Base-by-base conservation (phyloP, 2,888 invertebrate genomes). In the Philaethria dido region DNA sequence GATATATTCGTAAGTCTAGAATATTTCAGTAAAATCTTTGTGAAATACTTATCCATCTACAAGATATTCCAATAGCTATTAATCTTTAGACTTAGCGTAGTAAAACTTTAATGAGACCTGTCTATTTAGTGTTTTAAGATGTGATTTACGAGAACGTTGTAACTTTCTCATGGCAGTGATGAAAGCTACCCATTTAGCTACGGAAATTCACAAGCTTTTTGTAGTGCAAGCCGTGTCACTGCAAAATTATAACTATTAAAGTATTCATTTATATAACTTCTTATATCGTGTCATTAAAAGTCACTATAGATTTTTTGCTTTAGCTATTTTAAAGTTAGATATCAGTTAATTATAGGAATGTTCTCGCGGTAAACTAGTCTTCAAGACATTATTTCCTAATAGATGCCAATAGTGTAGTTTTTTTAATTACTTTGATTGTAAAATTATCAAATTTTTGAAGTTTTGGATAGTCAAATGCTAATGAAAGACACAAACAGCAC, bases 51-150 rank as follows among this genome's bases (percentile, higher is more conserved):
- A 47, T 47, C 47, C 44, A 42, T 57, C 42, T 42, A 42, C 25
- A 47, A 47, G 18, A 60, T 60, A 60, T 60, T 47, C 60, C 45
- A 45, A 60, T 60, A 47, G 45, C 60, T 47, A 60, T 60, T 60
- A 60, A 60, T 60, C 45, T 52, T 59, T 48, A 65, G 50, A 36
- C 42, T 65, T 44, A 52, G 50, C 42, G 60, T 45, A 60, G 44
- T 61, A 70, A 76, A 81, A 86, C 79, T 86, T 86, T 85, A 85
- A 85, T 85, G 82, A 85, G 82, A 85, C 78, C 85, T 85, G 86
- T 84, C 87, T 85, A 83, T 84, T 82, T 79, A 76, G 77, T 79
- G 80, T 77, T 80, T 75, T 69, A 72, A 72, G 68, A 70, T 77
- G 76, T 75, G 71, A 74, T 66, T 64, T 62, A 69, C 66, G 65